A percentile compares a stretch with the other conserved stretches of the same genome.
phyloP scores from a whole-genome alignment of 2,113 vertebrate species.

The Chionodraco myersi region DNA sequence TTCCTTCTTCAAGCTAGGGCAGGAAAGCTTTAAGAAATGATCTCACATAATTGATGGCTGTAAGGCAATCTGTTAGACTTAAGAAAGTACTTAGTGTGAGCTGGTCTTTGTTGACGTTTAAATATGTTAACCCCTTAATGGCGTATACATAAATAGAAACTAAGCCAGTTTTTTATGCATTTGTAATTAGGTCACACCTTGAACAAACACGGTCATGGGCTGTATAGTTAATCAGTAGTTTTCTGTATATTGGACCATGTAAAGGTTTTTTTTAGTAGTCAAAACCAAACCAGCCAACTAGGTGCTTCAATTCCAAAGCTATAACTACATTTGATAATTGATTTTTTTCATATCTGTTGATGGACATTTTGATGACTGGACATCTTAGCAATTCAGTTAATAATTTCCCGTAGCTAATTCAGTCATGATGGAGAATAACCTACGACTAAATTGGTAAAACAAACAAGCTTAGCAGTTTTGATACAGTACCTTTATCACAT shows the following conservation, averaged over 20 bases:
- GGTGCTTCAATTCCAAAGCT: too few relatives aligned
- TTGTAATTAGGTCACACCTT: background rate
- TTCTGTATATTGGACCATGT: too few relatives aligned
- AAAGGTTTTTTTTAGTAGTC: too few relatives aligned
- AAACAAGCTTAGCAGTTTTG: too few relatives aligned
- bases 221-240: too few relatives aligned
- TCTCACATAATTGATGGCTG: conserved; percentile 25
- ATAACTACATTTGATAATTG: background rate
- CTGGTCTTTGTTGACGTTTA: background rate
- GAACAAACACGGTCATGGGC: background rate
- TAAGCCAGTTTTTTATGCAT: background rate
- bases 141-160: background rate
- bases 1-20: conserved; percentile 18
- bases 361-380: background rate
- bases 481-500: background rate
- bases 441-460: background rate
- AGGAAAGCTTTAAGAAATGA: conserved; percentile 19
- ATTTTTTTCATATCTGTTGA: background rate
- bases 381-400: background rate
- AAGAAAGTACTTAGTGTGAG: background rate
- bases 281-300: too few relatives aligned
- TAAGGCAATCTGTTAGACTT: conserved; percentile 1
- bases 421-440: background rate
- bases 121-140: background rate
- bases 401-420: background rate